phyloP scores from a whole-genome alignment of 2,797 vertebrate genomes.

The Gallinago solitaria region DNA sequence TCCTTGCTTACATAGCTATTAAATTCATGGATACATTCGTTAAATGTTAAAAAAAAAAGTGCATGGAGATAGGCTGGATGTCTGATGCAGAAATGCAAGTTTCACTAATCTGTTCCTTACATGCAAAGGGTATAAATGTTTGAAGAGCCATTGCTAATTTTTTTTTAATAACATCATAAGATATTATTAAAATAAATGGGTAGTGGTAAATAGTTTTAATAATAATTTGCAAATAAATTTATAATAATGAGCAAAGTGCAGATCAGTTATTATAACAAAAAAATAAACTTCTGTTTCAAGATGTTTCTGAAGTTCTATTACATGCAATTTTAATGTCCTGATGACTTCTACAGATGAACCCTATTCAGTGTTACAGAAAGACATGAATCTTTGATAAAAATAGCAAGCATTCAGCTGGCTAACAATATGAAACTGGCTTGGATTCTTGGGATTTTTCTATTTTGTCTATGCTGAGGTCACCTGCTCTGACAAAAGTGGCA shows the following conservation, averaged over 20 bases:
- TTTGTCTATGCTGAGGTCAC: neutral
- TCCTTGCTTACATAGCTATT: neutral
- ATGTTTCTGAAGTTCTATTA: neutral
- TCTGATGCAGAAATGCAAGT: neutral
- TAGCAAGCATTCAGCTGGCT: neutral
- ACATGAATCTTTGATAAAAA: neutral
- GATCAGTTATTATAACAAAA: neutral
- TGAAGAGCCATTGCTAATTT: neutral
- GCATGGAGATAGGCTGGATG: neutral
- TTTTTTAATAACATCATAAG: neutral
- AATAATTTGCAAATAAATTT: too few species aligned
- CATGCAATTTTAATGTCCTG: neutral
- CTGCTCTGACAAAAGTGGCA: neutral
- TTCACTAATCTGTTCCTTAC: neutral
- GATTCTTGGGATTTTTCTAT: neutral
- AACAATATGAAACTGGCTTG: neutral
- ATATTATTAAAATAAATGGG: neutral
- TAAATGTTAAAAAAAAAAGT: neutral
- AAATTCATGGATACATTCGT: neutral
- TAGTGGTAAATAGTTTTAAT: neutral
- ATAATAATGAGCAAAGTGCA: neutral
- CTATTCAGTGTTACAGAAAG: neutral
- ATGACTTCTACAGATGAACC: neutral
- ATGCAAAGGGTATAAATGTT: neutral
- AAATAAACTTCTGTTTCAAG: neutral